Percentiles rank a stretch among this genome's conserved stretches.
phyloP scores from a whole-genome alignment of 2,113 vertebrate genomes.

The Oncorhynchus tshawytscha region DNA sequence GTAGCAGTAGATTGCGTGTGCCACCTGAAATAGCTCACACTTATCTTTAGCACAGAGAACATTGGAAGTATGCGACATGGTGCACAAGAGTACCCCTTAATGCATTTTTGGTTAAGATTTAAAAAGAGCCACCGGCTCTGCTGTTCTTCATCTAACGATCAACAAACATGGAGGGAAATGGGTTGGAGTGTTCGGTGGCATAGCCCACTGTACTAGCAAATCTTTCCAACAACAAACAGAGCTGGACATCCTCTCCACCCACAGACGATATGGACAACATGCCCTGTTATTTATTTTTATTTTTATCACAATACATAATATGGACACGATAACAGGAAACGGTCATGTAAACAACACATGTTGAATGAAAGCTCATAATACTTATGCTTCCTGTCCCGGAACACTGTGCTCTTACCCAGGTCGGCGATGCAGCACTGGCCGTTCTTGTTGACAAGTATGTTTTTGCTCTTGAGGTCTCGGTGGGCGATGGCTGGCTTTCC shows the following conservation, averaged over 20 bases:
- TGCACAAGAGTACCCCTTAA: conserved; percentile 39
- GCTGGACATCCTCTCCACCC: no score
- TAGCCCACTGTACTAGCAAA: no score
- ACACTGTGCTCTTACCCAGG: conserved; percentile 79
- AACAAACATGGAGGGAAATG: conserved; percentile 14
- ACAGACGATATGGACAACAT: no score
- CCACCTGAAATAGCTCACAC: conserved; percentile 29
- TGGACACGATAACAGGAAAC: no score
- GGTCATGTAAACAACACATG: no score
- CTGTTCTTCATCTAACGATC: conserved; percentile 32
- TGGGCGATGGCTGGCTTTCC: conserved; percentile 97
- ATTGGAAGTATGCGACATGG: conserved; percentile 39
- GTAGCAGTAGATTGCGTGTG: no score
- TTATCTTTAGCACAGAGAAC: conserved; percentile 48
- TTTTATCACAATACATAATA: no score
- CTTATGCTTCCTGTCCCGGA: neutral
- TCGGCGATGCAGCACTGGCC: conserved; percentile 98
- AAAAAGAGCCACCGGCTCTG: conserved; percentile 12
- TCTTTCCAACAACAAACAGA: no score
- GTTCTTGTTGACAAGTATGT: conserved; percentile 95
- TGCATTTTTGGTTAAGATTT: conserved; percentile 61
- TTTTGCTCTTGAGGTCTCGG: conserved; percentile 97
- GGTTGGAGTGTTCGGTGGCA: neutral
- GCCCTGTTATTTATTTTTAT: no score
- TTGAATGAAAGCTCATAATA: no score